A percentile compares a stretch with the other conserved stretches of the same genome.
Conservation (phyloP, 2,797 vertebrate species). For the Nothura maculosa region DNA sequence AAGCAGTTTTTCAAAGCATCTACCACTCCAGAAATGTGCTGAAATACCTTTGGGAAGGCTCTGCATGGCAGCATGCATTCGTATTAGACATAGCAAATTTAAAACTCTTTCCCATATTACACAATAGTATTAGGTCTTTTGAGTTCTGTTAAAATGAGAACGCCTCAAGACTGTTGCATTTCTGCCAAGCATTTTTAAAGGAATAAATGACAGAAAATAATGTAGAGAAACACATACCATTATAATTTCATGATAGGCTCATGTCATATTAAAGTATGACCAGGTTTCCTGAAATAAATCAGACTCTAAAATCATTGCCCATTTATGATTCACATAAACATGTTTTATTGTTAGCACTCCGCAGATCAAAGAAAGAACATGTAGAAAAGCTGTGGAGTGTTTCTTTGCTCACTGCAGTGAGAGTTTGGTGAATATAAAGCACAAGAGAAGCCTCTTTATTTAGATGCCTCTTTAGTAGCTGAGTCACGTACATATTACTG, state of each 20-base stretch:
- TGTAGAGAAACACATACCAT: not conserved
- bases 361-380: slow-evolving; percentile 60
- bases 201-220: not conserved
- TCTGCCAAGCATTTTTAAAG: slow-evolving; percentile 11
- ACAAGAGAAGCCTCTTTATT: slow-evolving; percentile 71
- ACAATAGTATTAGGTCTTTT: not conserved
- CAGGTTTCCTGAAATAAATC: not conserved
- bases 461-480: slow-evolving; percentile 72
- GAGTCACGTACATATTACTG: slow-evolving; percentile 64
- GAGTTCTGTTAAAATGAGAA: slow-evolving; percentile 29
- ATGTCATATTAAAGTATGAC: not conserved
- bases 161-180: not conserved
- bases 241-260: not conserved
- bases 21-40: not conserved
- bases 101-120: slow-evolving; percentile 6
- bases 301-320: slow-evolving; percentile 3
- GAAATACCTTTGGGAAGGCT: not conserved
- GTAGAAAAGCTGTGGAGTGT: slow-evolving; percentile 56
- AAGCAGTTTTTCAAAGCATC: slow-evolving; percentile 24
- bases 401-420: slow-evolving; percentile 55
- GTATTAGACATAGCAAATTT: not conserved
- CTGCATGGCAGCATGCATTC: not conserved
- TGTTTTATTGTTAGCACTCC: slow-evolving; percentile 35
- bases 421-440: slow-evolving; percentile 68
- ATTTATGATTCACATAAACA: slow-evolving; percentile 34